Conservation (phyloP, 1,140 invertebrate genomes). For the Eumaeus atala region DNA sequence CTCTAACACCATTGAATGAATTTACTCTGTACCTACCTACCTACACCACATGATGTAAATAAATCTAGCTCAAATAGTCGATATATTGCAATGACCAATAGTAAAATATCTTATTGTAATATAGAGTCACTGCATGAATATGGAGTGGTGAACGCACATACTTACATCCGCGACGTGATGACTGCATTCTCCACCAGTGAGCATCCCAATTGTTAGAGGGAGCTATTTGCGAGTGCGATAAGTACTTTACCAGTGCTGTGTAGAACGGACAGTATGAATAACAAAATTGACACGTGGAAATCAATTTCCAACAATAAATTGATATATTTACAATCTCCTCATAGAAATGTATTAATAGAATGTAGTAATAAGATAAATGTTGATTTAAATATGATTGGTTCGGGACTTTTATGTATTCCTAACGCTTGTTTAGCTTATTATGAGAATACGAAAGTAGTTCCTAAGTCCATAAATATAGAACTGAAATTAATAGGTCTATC, state of each 20-base stretch:
- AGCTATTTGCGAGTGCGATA: constrained; percentile 9
- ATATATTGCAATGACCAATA: constrained; percentile 23
- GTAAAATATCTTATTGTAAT: constrained; percentile 20
- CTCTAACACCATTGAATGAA: constrained; percentile 23
- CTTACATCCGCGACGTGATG: constrained; percentile 12
- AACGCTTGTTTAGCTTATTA: constrained; percentile 2
- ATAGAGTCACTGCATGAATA: constrained; percentile 34
- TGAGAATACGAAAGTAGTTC: background rate
- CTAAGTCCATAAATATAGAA: background rate
- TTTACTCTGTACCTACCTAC: constrained; percentile 26
- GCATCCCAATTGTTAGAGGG: constrained; percentile 19
- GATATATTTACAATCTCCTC: constrained; percentile 18
- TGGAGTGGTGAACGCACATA: constrained; percentile 10
- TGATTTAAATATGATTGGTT: background rate
- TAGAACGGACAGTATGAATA: constrained; percentile 10
- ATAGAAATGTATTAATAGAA: background rate
- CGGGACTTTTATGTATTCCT: background rate
- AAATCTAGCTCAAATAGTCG: constrained; percentile 62
- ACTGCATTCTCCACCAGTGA: constrained; percentile 10
- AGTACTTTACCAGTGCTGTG: constrained; percentile 11
- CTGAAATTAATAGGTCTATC: background rate
- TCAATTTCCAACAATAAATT: constrained; percentile 13
- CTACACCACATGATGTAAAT: constrained; percentile 18
- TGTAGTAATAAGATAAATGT: background rate
- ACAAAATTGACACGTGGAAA: constrained; percentile 12